These are phyloP conservation scores for Thymelicus sylvestris DNA, from an alignment of 2,888 invertebrate genomes.

Conservation along the genomic window DNA sequence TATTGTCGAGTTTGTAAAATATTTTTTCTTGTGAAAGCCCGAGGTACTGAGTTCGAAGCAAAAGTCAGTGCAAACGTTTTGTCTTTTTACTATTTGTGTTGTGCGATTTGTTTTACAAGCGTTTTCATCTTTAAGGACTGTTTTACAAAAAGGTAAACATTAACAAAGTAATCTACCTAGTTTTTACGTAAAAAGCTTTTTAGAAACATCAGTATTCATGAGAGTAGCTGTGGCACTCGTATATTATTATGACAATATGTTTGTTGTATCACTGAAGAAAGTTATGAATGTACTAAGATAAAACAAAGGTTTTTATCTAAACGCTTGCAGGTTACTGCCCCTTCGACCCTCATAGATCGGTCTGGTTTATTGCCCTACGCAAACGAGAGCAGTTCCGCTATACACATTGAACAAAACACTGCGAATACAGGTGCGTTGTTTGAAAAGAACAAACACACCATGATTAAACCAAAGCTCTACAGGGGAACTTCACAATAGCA, in stretches of 20 bases:
- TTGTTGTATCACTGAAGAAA: no score
- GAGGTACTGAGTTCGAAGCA: slow-evolving; percentile 4
- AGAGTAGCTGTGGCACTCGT: no score
- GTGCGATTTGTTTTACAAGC: slow-evolving; percentile 7
- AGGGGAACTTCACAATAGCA: background rate
- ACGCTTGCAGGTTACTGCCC: background rate
- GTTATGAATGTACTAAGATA: no score
- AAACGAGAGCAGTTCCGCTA: background rate
- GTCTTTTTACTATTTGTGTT: slow-evolving; percentile 14
- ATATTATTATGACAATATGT: no score
- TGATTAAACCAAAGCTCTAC: background rate
- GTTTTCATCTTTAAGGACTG: slow-evolving; percentile 1
- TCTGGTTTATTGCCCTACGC: background rate
- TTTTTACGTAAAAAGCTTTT: background rate
- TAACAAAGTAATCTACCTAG: background rate
- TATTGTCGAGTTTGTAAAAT: slow-evolving; percentile 21
- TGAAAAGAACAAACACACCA: slow-evolving; percentile 1
- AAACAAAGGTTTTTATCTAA: no score
- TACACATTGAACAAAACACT: background rate
- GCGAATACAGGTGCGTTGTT: background rate
- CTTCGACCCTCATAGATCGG: background rate
- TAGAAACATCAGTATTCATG: no score
- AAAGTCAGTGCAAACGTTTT: slow-evolving; percentile 16
- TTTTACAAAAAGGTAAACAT: background rate
- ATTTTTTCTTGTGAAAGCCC: slow-evolving; percentile 15